phyloP scores from a whole-genome alignment of 2,113 vertebrate species.

The Chaetodon auriga region DNA sequence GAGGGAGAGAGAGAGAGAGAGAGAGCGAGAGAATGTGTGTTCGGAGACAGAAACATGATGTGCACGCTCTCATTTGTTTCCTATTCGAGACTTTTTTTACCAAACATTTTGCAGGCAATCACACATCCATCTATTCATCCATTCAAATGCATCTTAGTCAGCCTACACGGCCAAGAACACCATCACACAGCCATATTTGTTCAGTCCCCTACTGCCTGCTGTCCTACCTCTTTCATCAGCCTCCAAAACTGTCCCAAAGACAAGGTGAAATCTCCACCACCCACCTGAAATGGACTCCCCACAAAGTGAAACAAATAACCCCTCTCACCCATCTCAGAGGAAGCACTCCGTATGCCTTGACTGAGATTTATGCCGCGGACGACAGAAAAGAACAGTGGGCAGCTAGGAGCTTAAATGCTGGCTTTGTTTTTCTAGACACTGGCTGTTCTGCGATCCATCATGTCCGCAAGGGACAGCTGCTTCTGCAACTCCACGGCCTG shows the following conservation, averaged over 20 bases:
- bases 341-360: conserved; percentile 52
- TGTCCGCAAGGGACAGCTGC: conserved; percentile 18
- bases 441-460: conserved; percentile 68
- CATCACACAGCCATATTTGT: conserved; percentile 3
- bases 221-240: conserved; percentile 17
- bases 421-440: conserved; percentile 67
- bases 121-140: background rate
- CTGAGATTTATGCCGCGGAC: conserved; percentile 68
- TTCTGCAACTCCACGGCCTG: conserved; percentile 8
- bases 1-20: background rate
- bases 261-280: conserved; percentile 49
- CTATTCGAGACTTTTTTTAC: background rate
- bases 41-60: background rate
- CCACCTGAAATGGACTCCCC: conserved; percentile 24
- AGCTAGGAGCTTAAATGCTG: conserved; percentile 61
- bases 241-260: conserved; percentile 27
- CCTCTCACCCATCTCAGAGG: conserved; percentile 41
- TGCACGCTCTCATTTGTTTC: conserved; percentile 6
- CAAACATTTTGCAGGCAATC: conserved; percentile 5
- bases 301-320: conserved; percentile 73
- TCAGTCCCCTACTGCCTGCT: background rate
- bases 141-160: no score
- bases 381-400: conserved; percentile 53
- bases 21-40: background rate
- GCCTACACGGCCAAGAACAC: background rate